Evolutionary conservation across 2,797 vertebrate species (phyloP), one percentile per base, ranked within the genome.

Genomic region (Falco biarmicus): DNA sequence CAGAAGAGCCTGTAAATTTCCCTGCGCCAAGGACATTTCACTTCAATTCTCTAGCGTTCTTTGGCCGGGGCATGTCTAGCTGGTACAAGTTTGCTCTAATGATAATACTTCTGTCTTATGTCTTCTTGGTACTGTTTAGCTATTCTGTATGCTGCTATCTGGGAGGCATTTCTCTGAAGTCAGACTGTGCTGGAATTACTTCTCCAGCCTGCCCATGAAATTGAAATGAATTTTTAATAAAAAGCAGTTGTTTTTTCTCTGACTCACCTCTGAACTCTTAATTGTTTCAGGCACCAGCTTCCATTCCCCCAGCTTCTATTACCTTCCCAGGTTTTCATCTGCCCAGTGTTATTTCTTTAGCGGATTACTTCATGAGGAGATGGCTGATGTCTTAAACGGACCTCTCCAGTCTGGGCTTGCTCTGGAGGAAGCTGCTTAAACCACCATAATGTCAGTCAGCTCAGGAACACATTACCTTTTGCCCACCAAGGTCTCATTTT

Each of bases 171-270:
- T 76, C 82, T 96, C 89, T 81, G 89, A 89, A 95, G 89, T 85
- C 95, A 94, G 84, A 74, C 90, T 60, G 68, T 45, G 93, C 92
- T 93, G 87, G 89, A 96, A 95, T 93, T 81, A 91, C 82, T 91
- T 93, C 87, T 90, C 82, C 85, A 93, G 96, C 82, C 73, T 91
- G 82, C 76, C 92, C 94, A 79, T 92, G 95, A 95, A 96, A 96
- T 91, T 76, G 90, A 96, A 96, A 96, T 95, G 75, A 96, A 94
- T 95, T 96, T 94, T 91, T 95, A 96, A 97, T 94, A 96, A 97
- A 96, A 97, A 95, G 87, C 96, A 95, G 92, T 96, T 96, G 94
- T 84, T 94, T 92, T 96, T 93, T 81, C 65, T 95, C 92, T 95
- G 93, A 91, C 82, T 96, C 93, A 96, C 96, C 95, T 95, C 96